A percentile compares a stretch with the other conserved stretches of the same genome.
Conservation (phyloP, 2,113 vertebrate genomes). For the Hystrix brachyura region DNA sequence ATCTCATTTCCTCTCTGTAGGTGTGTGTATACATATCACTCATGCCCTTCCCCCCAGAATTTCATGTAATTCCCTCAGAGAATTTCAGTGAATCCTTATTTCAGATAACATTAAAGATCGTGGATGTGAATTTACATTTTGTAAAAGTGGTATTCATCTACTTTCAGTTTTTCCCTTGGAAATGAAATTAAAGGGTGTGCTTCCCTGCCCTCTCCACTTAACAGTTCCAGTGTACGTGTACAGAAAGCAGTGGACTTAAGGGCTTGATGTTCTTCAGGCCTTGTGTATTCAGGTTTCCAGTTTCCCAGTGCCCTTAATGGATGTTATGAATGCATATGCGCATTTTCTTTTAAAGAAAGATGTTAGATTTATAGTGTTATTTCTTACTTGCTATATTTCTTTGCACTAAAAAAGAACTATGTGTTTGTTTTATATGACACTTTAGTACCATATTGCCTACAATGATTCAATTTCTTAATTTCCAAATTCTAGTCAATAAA, state of each 20-base stretch:
- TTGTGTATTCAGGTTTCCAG: conserved; percentile 81
- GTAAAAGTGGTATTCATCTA: conserved; percentile 50
- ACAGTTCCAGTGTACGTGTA: background rate
- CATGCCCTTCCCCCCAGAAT: accelerated
- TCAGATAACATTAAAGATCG: conserved; percentile 38
- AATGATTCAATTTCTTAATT: conserved; percentile 70
- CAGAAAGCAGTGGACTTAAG: conserved; percentile 70
- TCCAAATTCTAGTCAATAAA: conserved; percentile 49
- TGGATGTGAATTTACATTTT: conserved; percentile 64
- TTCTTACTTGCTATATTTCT: conserved; percentile 77
- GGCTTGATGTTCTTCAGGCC: conserved; percentile 74
- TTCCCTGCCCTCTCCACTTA: background rate
- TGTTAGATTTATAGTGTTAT: conserved; percentile 79
- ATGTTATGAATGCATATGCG: conserved; percentile 69
- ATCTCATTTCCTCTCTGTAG: conserved; percentile 24
- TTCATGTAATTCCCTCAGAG: conserved; percentile 63
- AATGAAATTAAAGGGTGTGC: conserved; percentile 41
- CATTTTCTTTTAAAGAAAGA: conserved; percentile 76
- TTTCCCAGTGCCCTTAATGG: conserved; percentile 82
- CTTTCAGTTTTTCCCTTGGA: conserved; percentile 66
- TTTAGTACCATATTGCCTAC: conserved; percentile 80
- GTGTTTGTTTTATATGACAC: conserved; percentile 77
- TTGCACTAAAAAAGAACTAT: conserved; percentile 80
- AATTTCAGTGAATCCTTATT: conserved; percentile 52
- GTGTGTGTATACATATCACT: background rate